Evolutionary conservation across 2,113 vertebrate species (phyloP).

Genomic region (Heterotilapia buettikoferi): DNA sequence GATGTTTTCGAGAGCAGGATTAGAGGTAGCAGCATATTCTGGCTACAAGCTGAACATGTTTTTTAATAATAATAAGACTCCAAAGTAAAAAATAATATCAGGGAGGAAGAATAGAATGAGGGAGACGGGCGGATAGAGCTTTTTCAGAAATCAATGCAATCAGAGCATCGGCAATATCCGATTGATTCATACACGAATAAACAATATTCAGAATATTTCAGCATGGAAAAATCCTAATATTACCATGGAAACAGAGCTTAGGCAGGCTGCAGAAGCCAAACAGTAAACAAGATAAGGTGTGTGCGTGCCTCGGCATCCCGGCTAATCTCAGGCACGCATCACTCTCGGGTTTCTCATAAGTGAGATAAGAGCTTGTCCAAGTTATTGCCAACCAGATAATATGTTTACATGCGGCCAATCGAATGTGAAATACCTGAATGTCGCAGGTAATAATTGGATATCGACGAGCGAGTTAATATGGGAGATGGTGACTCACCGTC

Average conservation of each 20-base stretch:
- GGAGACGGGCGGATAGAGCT: neutral
- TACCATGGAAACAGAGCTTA: constrained; percentile 41
- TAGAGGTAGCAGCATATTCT: neutral
- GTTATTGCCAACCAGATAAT: constrained; percentile 14
- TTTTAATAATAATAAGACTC: neutral
- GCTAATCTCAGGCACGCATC: constrained; percentile 22
- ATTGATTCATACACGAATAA: constrained; percentile 33
- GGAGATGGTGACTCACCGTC: neutral
- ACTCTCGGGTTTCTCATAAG: constrained; percentile 24
- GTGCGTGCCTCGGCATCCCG: neutral
- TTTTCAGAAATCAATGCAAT: constrained; percentile 19
- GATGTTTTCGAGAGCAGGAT: neutral
- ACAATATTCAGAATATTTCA: constrained; percentile 22
- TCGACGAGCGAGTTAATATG: neutral
- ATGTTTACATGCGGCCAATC: neutral
- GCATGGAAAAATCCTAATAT: constrained; percentile 18
- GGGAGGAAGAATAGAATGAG: neutral
- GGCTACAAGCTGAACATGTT: neutral
- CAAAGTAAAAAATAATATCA: neutral
- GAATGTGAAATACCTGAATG: neutral
- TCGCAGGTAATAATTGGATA: neutral
- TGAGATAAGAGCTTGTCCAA: constrained; percentile 35
- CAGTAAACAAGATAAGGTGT: constrained; percentile 41
- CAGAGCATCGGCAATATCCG: constrained; percentile 31
- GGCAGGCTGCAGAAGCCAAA: neutral